A percentile compares a stretch with the other conserved stretches of the same genome.
phyloP scores from a whole-genome alignment of 1,140 invertebrate species.

The Diploscapter pachys region DNA sequence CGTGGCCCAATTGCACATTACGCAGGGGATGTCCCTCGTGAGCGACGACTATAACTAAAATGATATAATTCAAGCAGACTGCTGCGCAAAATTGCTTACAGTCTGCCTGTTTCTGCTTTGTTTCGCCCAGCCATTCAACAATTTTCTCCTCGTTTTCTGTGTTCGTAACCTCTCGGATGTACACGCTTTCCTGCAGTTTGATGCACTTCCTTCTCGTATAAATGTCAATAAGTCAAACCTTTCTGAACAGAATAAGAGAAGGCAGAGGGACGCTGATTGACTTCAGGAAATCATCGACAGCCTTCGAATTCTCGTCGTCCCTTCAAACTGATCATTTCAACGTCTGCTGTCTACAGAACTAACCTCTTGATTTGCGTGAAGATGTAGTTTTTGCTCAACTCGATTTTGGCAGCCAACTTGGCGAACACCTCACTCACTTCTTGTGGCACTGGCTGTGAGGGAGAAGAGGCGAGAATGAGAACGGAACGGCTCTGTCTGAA shows the following conservation, averaged over 20 bases:
- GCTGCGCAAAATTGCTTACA: not conserved
- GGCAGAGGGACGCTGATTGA: not conserved
- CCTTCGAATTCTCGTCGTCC: too few species aligned
- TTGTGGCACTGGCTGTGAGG: constrained; percentile 1
- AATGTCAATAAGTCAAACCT: not conserved
- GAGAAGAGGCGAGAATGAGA: not conserved
- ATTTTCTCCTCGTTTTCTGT: constrained; percentile 1
- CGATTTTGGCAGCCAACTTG: constrained; percentile 8
- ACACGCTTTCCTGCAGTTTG: not conserved
- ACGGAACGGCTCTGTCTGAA: constrained; percentile 18
- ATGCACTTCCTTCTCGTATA: too few species aligned
- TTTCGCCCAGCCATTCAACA: too few species aligned
- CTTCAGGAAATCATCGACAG: too few species aligned
- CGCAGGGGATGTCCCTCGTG: constrained; percentile 25
- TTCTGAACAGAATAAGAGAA: not conserved
- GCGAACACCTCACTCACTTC: not conserved
- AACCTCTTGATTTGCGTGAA: constrained; percentile 14
- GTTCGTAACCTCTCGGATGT: too few species aligned
- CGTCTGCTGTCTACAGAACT: not conserved
- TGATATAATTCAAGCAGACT: not conserved
- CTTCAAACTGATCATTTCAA: too few species aligned
- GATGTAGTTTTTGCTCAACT: constrained; percentile 13
- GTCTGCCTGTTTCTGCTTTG: not conserved
- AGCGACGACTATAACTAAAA: not conserved
- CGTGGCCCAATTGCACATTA: constrained; percentile 17